Conservation (phyloP, 2,888 invertebrate genomes). For the Agrilus mali region DNA sequence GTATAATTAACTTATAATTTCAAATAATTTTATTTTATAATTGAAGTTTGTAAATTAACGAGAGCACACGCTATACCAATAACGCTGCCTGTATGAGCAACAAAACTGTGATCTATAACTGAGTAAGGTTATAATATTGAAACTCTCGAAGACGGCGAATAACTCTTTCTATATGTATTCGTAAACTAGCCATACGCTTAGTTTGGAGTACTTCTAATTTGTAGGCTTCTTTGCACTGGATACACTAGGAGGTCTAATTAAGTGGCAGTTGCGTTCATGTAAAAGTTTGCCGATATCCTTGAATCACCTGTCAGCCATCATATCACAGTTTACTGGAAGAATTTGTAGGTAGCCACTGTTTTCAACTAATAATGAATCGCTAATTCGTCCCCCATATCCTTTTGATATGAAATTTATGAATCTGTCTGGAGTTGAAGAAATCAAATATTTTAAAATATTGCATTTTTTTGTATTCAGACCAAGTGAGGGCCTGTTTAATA, state of each 20-base stretch:
- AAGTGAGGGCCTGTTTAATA: too few relatives aligned
- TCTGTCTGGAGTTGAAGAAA: constrained; percentile 15
- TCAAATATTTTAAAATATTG: constrained; percentile 23
- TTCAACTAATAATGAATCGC: constrained; percentile 10
- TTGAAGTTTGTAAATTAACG: too few relatives aligned
- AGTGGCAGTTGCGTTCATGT: constrained; percentile 1
- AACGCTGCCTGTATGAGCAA: too few relatives aligned
- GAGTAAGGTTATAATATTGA: constrained; percentile 5
- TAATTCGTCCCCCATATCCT: constrained; percentile 12
- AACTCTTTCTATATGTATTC: too few relatives aligned
- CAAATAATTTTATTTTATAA: too few relatives aligned
- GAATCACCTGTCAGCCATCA: constrained; percentile 8
- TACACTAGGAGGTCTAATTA: constrained; percentile 8
- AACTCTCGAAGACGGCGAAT: too few relatives aligned
- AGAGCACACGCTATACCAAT: too few relatives aligned
- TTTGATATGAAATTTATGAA: constrained; percentile 12
- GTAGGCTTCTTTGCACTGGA: background rate
- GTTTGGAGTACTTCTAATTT: too few relatives aligned
- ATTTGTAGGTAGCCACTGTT: constrained; percentile 7
- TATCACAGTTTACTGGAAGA: constrained; percentile 2
- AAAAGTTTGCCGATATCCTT: constrained; percentile 6
- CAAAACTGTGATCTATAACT: too few relatives aligned
- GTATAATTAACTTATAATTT: too few relatives aligned
- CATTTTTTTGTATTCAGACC: constrained; percentile 20
- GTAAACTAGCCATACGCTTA: too few relatives aligned